Evolutionary conservation across 1,140 invertebrate genomes (phyloP), one percentile per base, ranked within the genome.

Genomic region (Ceratina australensis): DNA sequence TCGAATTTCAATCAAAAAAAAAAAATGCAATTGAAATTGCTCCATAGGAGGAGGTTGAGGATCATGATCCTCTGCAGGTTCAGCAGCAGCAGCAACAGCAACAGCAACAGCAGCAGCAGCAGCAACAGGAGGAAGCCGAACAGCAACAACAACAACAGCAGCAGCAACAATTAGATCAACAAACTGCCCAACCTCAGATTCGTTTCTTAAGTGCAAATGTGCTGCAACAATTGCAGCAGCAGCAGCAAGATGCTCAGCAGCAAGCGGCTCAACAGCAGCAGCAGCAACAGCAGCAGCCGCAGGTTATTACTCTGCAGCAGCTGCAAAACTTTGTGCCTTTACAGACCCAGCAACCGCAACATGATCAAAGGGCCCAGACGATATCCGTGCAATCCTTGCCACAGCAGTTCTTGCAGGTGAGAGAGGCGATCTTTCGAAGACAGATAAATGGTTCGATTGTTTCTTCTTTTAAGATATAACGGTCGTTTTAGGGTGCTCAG

Each of bases 351-450:
- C 91, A 92, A 61, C 79, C 88, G 0, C 89, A 91, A 65, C 91
- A 92, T 22, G 91, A 92, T 68, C 91, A 92, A 50, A 90, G 92
- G 74, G 80, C 91, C 0, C 92, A 92, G 68, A 89, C 92, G 0
- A 92, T 94, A 68, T 93, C 93, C 24, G 92, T 94, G 18, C 93
- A 94, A 80, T 93, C 93, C 13, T 78, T 94, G 56, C 93, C 92
- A 0, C 93, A 93, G 63, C 93, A 94, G 82, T 93, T 93, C 86
- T 87, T 94, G 57, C 93, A 94, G 86, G 93, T 93, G 83, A 59
- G 73, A 71, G 56, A 54, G 65, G 13, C 50, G 12, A 16, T 13
- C 5, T 28, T 69, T 4, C 28, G 4, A 61, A 5, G 5, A 42
- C 13, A 15, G 7, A 22, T 47, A 66, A 18, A 65, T 61, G 10